phyloP scores from a whole-genome alignment of 2,888 invertebrate species.

The Eupithecia dodoneata region DNA sequence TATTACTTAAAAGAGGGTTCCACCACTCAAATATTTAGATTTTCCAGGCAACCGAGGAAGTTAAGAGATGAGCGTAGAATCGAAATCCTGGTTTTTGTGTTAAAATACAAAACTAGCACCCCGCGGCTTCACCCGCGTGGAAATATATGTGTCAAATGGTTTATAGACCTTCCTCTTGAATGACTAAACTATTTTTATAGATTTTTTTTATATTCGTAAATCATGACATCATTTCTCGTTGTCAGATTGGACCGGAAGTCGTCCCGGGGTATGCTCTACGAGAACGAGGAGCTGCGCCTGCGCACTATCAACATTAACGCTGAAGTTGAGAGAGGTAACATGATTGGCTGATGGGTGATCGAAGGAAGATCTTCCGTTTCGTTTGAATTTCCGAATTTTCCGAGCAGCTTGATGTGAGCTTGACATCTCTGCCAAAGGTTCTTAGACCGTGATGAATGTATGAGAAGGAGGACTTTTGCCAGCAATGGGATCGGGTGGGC shows the following conservation, averaged over 20 bases:
- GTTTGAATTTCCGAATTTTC: neutral
- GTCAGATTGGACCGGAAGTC: constrained; percentile 93
- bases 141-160: too few species aligned
- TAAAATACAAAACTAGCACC: too few species aligned
- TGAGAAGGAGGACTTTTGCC: neutral
- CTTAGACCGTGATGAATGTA: neutral
- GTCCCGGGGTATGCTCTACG: constrained; percentile 96
- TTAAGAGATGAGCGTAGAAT: too few species aligned
- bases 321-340: constrained; percentile 94
- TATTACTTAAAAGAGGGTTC: too few species aligned
- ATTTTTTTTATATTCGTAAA: constrained; percentile 3
- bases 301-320: constrained; percentile 96
- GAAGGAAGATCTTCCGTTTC: neutral
- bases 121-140: too few species aligned
- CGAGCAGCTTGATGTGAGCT: neutral
- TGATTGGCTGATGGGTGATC: neutral
- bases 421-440: neutral
- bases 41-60: too few species aligned
- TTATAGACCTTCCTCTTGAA: too few species aligned
- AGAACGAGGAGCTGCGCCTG: constrained; percentile 95
- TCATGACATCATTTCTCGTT: constrained; percentile 17
- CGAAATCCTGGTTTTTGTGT: too few species aligned
- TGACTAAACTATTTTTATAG: too few species aligned
- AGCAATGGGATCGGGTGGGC: neutral
- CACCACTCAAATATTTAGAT: too few species aligned